Evolutionary conservation across 2,797 vertebrate genomes (phyloP).

Genomic region (Neopelma chrysocephalum): DNA sequence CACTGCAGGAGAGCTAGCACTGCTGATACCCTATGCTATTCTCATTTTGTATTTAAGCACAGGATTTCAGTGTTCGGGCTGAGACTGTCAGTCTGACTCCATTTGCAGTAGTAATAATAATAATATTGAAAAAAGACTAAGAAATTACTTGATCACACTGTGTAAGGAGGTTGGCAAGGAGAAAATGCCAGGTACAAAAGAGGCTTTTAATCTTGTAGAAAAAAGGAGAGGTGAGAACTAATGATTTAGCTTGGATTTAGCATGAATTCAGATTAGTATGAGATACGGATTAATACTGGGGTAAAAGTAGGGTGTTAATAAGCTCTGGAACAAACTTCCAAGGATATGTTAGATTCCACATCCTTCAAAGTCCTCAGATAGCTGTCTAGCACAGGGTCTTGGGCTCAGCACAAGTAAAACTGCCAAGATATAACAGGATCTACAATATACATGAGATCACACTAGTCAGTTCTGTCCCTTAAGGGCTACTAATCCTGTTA

Average conservation of each 20-base stretch:
- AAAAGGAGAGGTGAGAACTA: constrained; percentile 20
- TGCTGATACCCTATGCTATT: constrained; percentile 21
- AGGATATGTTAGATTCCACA: not conserved
- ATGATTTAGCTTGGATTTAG: constrained; percentile 22
- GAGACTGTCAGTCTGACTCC: constrained; percentile 24
- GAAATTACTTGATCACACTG: constrained; percentile 51
- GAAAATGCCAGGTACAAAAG: constrained; percentile 49
- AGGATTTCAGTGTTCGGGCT: constrained; percentile 43
- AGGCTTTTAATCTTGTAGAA: constrained; percentile 18
- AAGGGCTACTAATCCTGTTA: not conserved
- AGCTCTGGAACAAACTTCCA: not conserved
- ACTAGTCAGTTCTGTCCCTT: not conserved
- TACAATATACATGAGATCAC: not conserved
- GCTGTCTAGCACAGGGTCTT: not conserved
- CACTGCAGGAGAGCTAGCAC: constrained; percentile 47
- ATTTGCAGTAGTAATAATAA: constrained; percentile 49
- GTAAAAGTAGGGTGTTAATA: not conserved
- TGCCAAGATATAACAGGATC: not conserved
- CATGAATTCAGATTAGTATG: not conserved
- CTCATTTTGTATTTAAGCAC: constrained; percentile 37
- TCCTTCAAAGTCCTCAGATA: not conserved
- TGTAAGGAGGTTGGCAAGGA: constrained; percentile 73
- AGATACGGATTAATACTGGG: not conserved
- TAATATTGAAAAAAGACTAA: constrained; percentile 74
- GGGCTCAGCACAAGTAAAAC: not conserved